phyloP scores from a whole-genome alignment of 2,113 vertebrate species.

The Protobothrops flavoviridis region DNA sequence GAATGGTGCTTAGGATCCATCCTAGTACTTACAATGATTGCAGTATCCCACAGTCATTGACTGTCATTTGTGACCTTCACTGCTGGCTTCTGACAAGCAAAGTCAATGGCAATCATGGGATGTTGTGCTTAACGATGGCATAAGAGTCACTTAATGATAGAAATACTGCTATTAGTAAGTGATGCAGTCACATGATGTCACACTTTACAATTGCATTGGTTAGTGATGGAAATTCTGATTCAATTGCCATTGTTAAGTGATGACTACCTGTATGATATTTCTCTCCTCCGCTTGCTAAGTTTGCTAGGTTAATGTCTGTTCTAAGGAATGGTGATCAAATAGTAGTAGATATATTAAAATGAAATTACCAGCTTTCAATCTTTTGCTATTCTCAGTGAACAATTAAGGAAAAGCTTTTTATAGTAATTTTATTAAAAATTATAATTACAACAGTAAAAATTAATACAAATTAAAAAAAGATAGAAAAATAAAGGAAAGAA shows the following conservation, averaged over 20 bases:
- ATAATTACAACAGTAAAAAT: no score
- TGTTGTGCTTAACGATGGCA: neutral
- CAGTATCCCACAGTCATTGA: neutral
- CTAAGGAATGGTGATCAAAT: neutral
- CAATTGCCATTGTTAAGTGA: neutral
- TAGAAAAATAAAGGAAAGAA: no score
- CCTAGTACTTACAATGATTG: neutral
- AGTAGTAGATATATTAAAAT: neutral
- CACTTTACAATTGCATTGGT: neutral
- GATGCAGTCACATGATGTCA: neutral
- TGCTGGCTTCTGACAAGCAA: neutral
- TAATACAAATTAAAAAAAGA: no score
- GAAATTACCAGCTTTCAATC: constrained; percentile 2
- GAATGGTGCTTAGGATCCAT: neutral
- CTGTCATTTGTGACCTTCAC: neutral
- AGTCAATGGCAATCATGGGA: neutral
- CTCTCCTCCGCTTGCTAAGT: neutral
- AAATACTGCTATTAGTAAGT: neutral
- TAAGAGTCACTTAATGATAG: neutral
- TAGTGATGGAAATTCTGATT: neutral
- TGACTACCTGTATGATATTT: neutral
- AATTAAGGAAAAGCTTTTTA: constrained; percentile 10
- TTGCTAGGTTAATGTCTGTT: constrained; percentile 9
- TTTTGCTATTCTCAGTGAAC: constrained; percentile 19
- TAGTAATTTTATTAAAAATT: no score